Conservation (phyloP, 2,113 vertebrate genomes). For the Lasiurus borealis region DNA sequence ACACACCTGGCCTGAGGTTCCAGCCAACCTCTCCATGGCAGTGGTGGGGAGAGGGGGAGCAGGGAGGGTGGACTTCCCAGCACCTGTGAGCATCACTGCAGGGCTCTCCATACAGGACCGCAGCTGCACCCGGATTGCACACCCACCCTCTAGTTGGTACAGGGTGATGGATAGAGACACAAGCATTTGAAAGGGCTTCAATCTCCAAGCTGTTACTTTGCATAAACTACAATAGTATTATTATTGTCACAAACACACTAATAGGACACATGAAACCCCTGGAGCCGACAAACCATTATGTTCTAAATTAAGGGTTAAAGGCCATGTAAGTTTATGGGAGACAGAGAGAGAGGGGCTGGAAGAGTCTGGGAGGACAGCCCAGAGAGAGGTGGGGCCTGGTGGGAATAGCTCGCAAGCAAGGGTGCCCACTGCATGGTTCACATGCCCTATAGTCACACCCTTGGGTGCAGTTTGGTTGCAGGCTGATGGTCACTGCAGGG, state of each 20-base stretch:
- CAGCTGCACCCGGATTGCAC: background rate
- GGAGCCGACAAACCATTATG: fast-evolving
- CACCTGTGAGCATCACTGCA: background rate
- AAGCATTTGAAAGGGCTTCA: background rate
- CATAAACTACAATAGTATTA: no score
- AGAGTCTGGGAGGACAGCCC: background rate
- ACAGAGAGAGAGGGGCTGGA: background rate
- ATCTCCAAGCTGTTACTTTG: no score
- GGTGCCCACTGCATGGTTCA: background rate
- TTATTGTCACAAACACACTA: no score
- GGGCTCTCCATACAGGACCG: background rate
- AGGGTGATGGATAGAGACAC: fast-evolving
- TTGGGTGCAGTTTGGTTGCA: background rate
- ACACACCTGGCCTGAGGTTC: background rate
- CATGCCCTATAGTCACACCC: background rate
- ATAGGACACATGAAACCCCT: background rate
- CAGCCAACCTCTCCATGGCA: background rate
- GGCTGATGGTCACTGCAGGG: no score
- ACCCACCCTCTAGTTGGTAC: fast-evolving
- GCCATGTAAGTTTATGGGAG: background rate
- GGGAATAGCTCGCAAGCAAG: background rate
- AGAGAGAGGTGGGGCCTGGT: background rate
- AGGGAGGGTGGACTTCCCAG: background rate
- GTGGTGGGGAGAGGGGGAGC: background rate
- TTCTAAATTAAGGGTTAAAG: background rate